These are phyloP conservation scores for Pseudorasbora parva DNA, from an alignment of 2,113 vertebrate species.

Conservation along the genomic window DNA sequence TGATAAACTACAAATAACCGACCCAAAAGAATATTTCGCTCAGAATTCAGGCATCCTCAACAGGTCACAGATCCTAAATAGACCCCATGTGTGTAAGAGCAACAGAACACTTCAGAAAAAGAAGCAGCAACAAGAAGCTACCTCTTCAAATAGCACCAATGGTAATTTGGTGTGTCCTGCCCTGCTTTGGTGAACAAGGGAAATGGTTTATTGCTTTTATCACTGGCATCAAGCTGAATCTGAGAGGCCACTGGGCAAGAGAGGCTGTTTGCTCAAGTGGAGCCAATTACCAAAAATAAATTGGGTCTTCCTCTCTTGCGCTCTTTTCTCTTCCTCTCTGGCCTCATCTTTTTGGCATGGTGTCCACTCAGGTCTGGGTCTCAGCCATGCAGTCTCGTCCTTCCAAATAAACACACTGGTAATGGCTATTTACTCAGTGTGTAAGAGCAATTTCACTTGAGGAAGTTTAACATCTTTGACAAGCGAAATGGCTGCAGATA, in stretches of 20 bases:
- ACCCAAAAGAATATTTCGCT: neutral
- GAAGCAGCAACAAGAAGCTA: slow-evolving; percentile 46
- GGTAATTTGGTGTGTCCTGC: slow-evolving; percentile 50
- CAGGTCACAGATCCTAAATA: neutral
- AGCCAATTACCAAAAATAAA: slow-evolving; percentile 82
- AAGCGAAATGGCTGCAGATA: slow-evolving; percentile 75
- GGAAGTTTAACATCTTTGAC: slow-evolving; percentile 80
- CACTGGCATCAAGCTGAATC: slow-evolving; percentile 59
- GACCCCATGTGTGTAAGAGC: neutral
- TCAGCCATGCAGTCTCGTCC: slow-evolving; percentile 66
- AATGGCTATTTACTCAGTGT: slow-evolving; percentile 77
- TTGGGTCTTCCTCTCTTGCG: slow-evolving; percentile 73
- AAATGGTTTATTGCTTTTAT: slow-evolving; percentile 56
- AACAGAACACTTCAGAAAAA: slow-evolving; percentile 50
- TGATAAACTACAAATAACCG: neutral
- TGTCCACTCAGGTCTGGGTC: slow-evolving; percentile 70
- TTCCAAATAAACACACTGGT: slow-evolving; percentile 78
- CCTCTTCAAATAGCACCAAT: slow-evolving; percentile 37
- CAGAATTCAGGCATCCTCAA: neutral
- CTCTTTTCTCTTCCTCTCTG: slow-evolving; percentile 32
- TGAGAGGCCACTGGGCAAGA: slow-evolving; percentile 69
- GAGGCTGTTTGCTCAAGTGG: slow-evolving; percentile 80
- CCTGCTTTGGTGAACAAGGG: slow-evolving; percentile 56
- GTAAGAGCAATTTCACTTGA: slow-evolving; percentile 71
- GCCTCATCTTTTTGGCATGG: slow-evolving; percentile 66